Evolutionary conservation across 2,888 invertebrate genomes (phyloP).

Genomic region (Dynastes grantii): DNA sequence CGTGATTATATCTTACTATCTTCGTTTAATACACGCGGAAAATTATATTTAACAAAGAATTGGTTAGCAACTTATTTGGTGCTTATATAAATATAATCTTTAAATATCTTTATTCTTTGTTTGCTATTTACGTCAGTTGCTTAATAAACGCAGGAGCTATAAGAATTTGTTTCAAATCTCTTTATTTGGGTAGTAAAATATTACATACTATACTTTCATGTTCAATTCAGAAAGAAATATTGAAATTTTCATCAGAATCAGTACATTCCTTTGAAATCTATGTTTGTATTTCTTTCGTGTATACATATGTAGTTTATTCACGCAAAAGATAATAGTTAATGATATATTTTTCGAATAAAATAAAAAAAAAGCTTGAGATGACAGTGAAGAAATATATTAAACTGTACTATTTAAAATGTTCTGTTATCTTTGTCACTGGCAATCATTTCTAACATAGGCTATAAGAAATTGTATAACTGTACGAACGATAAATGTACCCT

Average conservation of each 20-base stretch:
- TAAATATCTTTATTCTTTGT: too few species aligned
- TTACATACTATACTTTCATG: not conserved
- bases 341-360: slow-evolving; percentile 38
- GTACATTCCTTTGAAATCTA: slow-evolving; percentile 39
- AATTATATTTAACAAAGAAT: too few species aligned
- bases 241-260: slow-evolving; percentile 9
- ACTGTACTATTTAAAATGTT: not conserved
- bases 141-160: too few species aligned
- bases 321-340: slow-evolving; percentile 36
- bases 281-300: slow-evolving; percentile 20
- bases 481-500: slow-evolving; percentile 37
- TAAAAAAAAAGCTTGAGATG: slow-evolving; percentile 9
- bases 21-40: too few species aligned
- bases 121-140: too few species aligned
- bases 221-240: slow-evolving; percentile 16
- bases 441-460: slow-evolving; percentile 40
- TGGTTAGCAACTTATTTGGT: too few species aligned
- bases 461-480: slow-evolving; percentile 39
- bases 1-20: too few species aligned
- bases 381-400: slow-evolving; percentile 31
- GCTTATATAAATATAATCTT: too few species aligned
- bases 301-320: not conserved
- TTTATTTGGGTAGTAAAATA: not conserved
- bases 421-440: slow-evolving; percentile 13
- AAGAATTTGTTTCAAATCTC: slow-evolving; percentile 31